Evolutionary conservation across 2,888 invertebrate species (phyloP).

Genomic region (Meghimatium bilineatum): DNA sequence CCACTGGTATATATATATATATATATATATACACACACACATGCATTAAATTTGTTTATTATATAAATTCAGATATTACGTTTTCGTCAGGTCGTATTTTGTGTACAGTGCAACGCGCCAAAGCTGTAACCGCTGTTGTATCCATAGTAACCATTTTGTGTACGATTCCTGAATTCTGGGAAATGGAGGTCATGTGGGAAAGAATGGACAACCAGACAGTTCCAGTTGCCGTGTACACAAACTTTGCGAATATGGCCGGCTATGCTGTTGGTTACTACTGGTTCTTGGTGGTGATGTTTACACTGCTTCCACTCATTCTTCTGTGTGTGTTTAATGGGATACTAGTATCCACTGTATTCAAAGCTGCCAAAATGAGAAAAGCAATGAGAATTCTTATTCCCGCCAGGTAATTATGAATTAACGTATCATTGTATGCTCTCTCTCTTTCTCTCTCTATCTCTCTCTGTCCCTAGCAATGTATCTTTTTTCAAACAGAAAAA

Average conservation of each 20-base stretch:
- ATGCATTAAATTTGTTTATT: too few relatives aligned
- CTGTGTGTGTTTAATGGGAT: conserved; percentile 86
- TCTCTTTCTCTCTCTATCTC: too few relatives aligned
- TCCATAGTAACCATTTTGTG: conserved; percentile 81
- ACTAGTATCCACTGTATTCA: conserved; percentile 81
- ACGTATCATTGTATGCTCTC: too few relatives aligned
- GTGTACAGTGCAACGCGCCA: conserved; percentile 83
- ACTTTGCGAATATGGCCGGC: conserved; percentile 79
- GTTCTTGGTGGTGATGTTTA: conserved; percentile 77
- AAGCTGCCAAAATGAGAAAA: conserved; percentile 60
- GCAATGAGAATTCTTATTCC: conserved; percentile 57
- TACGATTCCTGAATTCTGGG: conserved; percentile 83
- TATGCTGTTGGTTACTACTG: conserved; percentile 82
- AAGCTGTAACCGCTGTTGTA: conserved; percentile 82
- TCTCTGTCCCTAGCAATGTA: too few relatives aligned
- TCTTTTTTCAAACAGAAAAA: too few relatives aligned
- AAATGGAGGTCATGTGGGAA: conserved; percentile 71
- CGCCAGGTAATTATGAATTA: conserved; percentile 12
- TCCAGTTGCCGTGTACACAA: conserved; percentile 61
- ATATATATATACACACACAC: too few relatives aligned
- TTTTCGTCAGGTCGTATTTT: conserved; percentile 52
- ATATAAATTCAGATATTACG: too few relatives aligned
- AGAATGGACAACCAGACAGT: conserved; percentile 41
- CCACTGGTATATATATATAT: too few relatives aligned
- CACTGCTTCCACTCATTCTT: conserved; percentile 83